phyloP scores from a whole-genome alignment of 2,113 vertebrate species.

The Corapipo altera region DNA sequence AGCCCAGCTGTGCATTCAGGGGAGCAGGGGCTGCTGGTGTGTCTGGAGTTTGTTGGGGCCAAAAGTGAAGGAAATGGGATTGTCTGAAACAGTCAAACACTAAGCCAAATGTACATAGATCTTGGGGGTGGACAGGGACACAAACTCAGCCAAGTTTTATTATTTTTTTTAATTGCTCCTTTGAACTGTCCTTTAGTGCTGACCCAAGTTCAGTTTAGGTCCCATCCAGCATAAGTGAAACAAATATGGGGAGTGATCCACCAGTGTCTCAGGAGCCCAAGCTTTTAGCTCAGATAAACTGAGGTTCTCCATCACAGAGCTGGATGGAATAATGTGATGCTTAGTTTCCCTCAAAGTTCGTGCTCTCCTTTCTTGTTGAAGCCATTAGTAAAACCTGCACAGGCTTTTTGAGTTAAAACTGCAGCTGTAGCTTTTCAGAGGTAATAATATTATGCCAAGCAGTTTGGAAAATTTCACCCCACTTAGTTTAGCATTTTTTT shows the following conservation, averaged over 20 bases:
- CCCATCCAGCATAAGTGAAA: not conserved
- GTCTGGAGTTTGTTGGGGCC: not conserved
- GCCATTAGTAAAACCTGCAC: not conserved
- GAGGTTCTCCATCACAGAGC: not conserved
- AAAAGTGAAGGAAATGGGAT: not conserved
- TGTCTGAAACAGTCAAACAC: not conserved
- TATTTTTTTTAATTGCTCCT: not conserved
- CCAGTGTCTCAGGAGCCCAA: not conserved
- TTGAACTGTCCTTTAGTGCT: not conserved
- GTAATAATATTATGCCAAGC: not conserved
- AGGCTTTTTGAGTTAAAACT: not conserved
- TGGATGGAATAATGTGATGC: not conserved
- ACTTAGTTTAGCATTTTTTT: not conserved
- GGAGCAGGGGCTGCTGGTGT: not conserved
- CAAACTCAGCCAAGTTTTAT: not conserved
- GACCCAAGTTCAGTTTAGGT: not conserved
- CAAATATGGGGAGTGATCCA: not conserved
- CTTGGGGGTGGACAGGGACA: not conserved
- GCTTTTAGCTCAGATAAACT: not conserved
- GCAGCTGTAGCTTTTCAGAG: not conserved
- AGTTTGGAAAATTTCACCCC: not conserved
- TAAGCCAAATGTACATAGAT: not conserved
- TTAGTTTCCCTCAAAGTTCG: not conserved
- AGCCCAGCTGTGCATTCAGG: fast-evolving
- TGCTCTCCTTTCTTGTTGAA: not conserved